Evolutionary conservation across 64 coral and sea anemone species (phyloP).

Genomic region (Orbicella faveolata): DNA sequence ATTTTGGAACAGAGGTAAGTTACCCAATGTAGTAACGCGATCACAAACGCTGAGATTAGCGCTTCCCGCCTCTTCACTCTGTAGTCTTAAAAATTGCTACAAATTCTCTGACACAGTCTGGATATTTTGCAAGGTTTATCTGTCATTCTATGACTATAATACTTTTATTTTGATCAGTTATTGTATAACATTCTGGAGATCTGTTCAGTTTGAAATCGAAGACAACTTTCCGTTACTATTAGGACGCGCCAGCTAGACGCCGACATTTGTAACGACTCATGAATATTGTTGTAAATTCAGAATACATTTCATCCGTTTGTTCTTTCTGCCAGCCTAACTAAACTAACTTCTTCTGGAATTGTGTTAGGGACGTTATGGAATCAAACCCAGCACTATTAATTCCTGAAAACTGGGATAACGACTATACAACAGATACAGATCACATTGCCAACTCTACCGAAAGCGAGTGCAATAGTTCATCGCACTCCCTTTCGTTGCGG

Average conservation of each 20-base stretch:
- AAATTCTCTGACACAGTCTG: neutral
- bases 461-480: conserved; percentile 61
- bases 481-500: conserved; percentile 49
- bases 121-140: neutral
- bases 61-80: neutral
- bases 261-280: neutral
- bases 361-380: conserved; percentile 43
- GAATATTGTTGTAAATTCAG: neutral
- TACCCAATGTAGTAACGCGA: conserved; percentile 13
- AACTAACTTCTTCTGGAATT: conserved; percentile 3
- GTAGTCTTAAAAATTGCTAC: neutral
- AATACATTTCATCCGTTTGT: conserved; percentile 3
- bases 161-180: neutral
- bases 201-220: neutral
- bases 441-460: conserved; percentile 11
- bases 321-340: neutral
- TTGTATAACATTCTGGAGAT: neutral
- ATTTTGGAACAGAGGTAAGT: conserved; percentile 13
- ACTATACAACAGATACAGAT: conserved; percentile 37
- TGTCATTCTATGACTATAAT: neutral
- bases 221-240: neutral
- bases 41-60: neutral
- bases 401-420: conserved; percentile 41
- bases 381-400: conserved; percentile 19
- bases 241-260: neutral